These are phyloP conservation scores for Enoplosus armatus DNA, from an alignment of 2,797 vertebrate species.

Conservation along the genomic window DNA sequence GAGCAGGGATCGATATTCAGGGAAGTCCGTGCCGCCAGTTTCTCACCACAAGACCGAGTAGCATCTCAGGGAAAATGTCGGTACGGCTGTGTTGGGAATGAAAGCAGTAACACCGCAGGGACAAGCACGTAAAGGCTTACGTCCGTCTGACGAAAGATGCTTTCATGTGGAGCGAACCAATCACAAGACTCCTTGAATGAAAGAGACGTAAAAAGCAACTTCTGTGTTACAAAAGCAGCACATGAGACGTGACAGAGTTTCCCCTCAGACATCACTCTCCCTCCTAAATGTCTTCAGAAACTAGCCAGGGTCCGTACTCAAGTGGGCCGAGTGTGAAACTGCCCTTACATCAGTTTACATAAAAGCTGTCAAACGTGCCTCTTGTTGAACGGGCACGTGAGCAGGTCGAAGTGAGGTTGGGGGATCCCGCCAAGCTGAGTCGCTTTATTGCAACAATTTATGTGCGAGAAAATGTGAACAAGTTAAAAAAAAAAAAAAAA, in stretches of 20 bases:
- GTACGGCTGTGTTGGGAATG: no score
- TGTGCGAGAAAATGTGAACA: constrained; percentile 44
- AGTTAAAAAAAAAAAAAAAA: constrained; percentile 34
- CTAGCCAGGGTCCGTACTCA: neutral
- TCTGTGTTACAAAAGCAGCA: neutral
- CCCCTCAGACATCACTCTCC: neutral
- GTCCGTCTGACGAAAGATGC: no score
- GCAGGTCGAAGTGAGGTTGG: constrained; percentile 6
- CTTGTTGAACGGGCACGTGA: constrained; percentile 9
- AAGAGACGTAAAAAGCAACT: no score
- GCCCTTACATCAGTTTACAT: neutral
- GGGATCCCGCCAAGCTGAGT: constrained; percentile 21
- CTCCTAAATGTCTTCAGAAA: neutral
- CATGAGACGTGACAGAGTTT: neutral
- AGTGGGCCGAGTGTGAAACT: neutral
- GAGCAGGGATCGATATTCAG: no score
- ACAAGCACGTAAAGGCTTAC: no score
- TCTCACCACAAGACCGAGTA: no score
- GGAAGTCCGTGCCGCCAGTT: no score
- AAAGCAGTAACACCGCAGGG: no score
- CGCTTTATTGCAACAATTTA: constrained; percentile 40
- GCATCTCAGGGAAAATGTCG: no score
- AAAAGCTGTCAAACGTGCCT: constrained; percentile 14
- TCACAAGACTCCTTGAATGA: no score
- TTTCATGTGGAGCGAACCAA: no score